Percentiles rank a stretch among this genome's conserved stretches.
These are phyloP conservation scores for Panonychus citri DNA, from an alignment of 1,140 invertebrate species.

Conservation along the genomic window DNA sequence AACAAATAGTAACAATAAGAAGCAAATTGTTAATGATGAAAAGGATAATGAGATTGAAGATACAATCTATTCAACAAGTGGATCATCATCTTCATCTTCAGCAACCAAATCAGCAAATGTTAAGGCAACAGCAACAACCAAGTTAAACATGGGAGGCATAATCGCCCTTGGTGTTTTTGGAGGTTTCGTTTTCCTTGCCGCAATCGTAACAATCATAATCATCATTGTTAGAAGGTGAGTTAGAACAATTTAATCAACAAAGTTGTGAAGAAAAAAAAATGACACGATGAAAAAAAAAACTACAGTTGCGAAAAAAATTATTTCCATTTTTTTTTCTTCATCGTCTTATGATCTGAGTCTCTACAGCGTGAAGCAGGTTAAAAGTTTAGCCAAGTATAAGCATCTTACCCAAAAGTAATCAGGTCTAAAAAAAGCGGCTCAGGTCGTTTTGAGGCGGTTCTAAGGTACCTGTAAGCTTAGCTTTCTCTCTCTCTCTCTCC, in stretches of 20 bases:
- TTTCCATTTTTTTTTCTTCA: too few relatives aligned
- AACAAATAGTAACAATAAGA: not conserved
- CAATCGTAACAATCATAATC: slow-evolving; percentile 63
- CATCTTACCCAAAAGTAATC: too few relatives aligned
- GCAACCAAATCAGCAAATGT: slow-evolving; percentile 19
- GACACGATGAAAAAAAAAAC: too few relatives aligned
- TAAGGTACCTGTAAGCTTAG: not conserved
- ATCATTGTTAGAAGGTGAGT: slow-evolving; percentile 66
- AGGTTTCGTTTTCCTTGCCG: slow-evolving; percentile 64
- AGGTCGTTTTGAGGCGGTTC: too few relatives aligned
- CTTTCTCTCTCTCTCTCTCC: not conserved
- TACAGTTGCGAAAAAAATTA: too few relatives aligned
- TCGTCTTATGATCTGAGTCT: too few relatives aligned
- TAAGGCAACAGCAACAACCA: slow-evolving; percentile 37
- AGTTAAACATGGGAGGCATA: slow-evolving; percentile 55
- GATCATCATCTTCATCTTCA: too few relatives aligned
- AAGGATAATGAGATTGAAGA: slow-evolving; percentile 32
- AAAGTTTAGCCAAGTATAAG: too few relatives aligned
- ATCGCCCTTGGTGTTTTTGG: slow-evolving; percentile 71
- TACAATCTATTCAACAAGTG: slow-evolving; percentile 12
- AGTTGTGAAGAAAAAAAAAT: too few relatives aligned
- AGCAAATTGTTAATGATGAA: not conserved
- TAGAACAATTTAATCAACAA: not conserved
- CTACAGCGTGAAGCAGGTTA: too few relatives aligned
- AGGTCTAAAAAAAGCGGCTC: too few relatives aligned